Evolutionary conservation across 1,140 invertebrate genomes (phyloP).

Genomic region (Pseudomyrmex concolor): DNA sequence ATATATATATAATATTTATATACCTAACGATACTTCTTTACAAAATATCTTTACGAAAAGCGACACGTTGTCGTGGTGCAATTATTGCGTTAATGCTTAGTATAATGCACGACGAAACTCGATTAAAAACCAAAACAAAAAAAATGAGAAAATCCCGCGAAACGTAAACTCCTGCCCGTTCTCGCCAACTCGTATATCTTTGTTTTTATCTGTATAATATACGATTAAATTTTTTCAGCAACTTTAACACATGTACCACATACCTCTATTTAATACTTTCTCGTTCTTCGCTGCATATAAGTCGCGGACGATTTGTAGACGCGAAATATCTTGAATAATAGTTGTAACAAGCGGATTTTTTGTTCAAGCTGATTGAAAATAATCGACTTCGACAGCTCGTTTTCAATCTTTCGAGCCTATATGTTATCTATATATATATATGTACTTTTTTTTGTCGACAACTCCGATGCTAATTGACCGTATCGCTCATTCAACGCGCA

Average conservation of each 20-base stretch:
- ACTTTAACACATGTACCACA: slow-evolving; percentile 39
- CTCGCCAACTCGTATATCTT: neutral
- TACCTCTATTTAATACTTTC: slow-evolving; percentile 50
- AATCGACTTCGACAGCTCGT: neutral
- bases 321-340: slow-evolving; percentile 29
- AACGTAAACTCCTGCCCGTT: slow-evolving; percentile 13
- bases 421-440: no score
- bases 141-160: neutral
- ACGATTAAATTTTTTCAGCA: slow-evolving; percentile 35
- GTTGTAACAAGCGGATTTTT: slow-evolving; percentile 50
- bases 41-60: slow-evolving; percentile 44
- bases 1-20: no score
- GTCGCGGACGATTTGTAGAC: neutral
- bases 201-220: slow-evolving; percentile 9
- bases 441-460: neutral
- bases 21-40: neutral
- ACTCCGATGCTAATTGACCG: slow-evolving; percentile 19
- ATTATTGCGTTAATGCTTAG: slow-evolving; percentile 19
- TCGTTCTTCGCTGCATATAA: slow-evolving; percentile 15
- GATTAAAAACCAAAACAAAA: neutral
- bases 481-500: slow-evolving; percentile 19
- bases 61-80: slow-evolving; percentile 7
- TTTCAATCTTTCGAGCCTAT: no score
- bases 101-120: slow-evolving; percentile 24
- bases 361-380: slow-evolving; percentile 30